These are phyloP conservation scores for Nipponia nippon DNA, from an alignment of 2,113 vertebrate genomes.

Conservation along the genomic window DNA sequence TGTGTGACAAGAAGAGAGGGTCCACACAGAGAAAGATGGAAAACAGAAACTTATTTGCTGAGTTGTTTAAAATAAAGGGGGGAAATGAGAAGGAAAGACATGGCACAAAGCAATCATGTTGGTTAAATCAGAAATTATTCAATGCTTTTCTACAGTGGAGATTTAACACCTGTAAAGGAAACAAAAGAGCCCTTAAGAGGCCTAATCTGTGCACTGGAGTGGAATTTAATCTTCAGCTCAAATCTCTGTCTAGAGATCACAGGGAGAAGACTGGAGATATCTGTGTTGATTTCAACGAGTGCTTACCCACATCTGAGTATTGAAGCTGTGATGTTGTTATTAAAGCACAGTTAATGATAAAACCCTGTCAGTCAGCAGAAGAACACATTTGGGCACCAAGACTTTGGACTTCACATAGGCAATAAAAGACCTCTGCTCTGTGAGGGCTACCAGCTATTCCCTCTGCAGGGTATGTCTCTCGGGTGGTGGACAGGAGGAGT, in stretches of 20 bases:
- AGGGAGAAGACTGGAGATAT: background rate
- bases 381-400: background rate
- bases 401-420: background rate
- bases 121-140: background rate
- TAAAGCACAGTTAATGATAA: background rate
- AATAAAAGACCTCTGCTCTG: background rate
- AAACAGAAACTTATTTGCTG: background rate
- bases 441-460: no score
- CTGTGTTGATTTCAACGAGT: background rate
- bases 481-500: background rate
- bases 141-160: background rate
- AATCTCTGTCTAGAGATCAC: background rate
- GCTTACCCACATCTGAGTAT: background rate
- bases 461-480: background rate
- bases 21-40: background rate
- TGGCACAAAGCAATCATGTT: rapidly evolving
- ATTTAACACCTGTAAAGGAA: background rate
- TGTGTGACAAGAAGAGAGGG: background rate
- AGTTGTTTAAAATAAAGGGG: background rate
- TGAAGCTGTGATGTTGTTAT: background rate
- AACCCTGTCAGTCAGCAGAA: background rate
- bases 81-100: background rate
- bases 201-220: background rate
- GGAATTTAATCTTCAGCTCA: background rate
- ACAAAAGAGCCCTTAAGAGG: background rate